Conservation (phyloP, 2,888 invertebrate genomes). For the Pantelozetes paolii region DNA sequence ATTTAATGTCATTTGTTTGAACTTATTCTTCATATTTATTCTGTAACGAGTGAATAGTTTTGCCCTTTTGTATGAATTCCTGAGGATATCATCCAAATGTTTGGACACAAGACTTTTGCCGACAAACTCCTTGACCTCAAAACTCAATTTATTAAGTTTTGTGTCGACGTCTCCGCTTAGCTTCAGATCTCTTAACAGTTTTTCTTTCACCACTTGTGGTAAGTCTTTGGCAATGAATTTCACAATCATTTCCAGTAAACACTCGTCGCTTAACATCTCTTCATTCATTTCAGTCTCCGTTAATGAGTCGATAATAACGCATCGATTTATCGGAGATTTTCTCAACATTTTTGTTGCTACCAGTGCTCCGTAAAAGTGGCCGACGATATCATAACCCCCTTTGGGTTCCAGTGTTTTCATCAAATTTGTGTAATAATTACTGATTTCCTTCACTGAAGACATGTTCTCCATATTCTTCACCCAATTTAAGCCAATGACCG, state of each 20-base stretch:
- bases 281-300: background rate
- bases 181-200: background rate
- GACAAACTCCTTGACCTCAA: conserved; percentile 12
- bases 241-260: background rate
- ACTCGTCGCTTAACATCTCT: background rate
- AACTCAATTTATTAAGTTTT: background rate
- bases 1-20: background rate
- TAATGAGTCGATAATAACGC: background rate
- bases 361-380: background rate
- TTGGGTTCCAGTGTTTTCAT: background rate
- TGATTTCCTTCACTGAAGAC: background rate
- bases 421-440: background rate
- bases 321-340: conserved; percentile 1
- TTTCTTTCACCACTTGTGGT: background rate
- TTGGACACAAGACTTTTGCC: background rate
- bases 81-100: conserved; percentile 23
- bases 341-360: background rate
- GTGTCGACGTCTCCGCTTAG: background rate
- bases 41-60: conserved; percentile 12
- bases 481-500: conserved; percentile 86
- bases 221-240: background rate
- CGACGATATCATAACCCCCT: conserved; percentile 7
- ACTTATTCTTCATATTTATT: background rate
- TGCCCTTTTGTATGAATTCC: background rate
- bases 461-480: conserved; percentile 53